Conservation (phyloP, 2,888 invertebrate species). For the Apodemia hepburni region DNA sequence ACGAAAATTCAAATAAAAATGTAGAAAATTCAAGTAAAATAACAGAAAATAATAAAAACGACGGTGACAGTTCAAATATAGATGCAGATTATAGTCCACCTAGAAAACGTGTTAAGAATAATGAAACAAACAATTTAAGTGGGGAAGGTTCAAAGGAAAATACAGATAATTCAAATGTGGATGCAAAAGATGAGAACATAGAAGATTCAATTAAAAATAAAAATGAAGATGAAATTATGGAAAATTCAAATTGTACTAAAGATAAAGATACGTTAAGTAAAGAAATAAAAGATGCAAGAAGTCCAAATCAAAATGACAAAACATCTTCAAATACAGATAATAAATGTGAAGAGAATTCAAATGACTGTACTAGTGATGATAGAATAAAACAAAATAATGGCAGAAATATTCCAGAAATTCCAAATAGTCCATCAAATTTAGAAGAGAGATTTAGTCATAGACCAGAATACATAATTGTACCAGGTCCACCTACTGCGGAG, state of each 20-base stretch:
- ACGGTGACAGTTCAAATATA: neutral
- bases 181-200: slow-evolving; percentile 1
- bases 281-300: neutral
- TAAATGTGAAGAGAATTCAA: slow-evolving; percentile 6
- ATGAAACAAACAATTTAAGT: neutral
- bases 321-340: slow-evolving; percentile 5
- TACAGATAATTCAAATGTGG: neutral
- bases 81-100: neutral
- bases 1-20: neutral
- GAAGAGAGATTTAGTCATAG: neutral
- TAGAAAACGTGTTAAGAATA: slow-evolving; percentile 7
- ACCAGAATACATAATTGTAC: neutral
- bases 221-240: neutral
- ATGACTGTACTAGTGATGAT: slow-evolving; percentile 6
- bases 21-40: neutral
- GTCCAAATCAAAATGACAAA: neutral
- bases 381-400: neutral
- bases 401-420: neutral
- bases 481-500: neutral
- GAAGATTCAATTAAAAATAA: slow-evolving; percentile 9
- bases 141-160: slow-evolving; percentile 1
- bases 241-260: neutral
- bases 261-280: neutral
- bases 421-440: neutral
- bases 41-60: neutral